These are phyloP conservation scores for Eupsilia transversa DNA, from an alignment of 2,888 invertebrate genomes.

Conservation along the genomic window DNA sequence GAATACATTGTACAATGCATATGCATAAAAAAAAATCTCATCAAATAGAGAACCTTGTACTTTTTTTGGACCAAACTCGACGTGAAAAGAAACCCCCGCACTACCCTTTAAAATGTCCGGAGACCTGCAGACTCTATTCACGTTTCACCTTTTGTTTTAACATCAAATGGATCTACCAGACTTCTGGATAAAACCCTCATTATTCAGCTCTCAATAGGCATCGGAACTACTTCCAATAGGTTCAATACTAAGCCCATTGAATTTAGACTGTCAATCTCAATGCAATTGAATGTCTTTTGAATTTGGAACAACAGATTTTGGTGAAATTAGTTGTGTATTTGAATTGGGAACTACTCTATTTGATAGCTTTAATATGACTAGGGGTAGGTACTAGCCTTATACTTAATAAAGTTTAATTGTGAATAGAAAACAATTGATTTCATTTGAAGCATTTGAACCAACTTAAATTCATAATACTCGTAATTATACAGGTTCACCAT, in stretches of 20 bases:
- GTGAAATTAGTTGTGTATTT: neutral
- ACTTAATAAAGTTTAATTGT: too few relatives aligned
- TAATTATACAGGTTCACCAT: too few relatives aligned
- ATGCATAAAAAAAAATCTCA: neutral
- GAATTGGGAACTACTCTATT: neutral
- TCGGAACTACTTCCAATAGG: constrained; percentile 8
- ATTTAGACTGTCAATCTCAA: neutral
- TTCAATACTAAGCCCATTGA: constrained; percentile 21
- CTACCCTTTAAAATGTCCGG: neutral
- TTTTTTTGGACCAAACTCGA: neutral
- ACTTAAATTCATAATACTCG: too few relatives aligned
- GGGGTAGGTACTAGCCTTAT: too few relatives aligned
- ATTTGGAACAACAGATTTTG: neutral
- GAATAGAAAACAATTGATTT: too few relatives aligned
- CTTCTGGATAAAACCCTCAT: constrained; percentile 14
- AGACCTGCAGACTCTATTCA: constrained; percentile 8
- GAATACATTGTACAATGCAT: neutral
- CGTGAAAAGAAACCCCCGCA: neutral
- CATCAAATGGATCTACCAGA: constrained; percentile 3
- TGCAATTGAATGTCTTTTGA: constrained; percentile 21
- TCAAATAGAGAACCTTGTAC: neutral
- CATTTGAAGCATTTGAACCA: too few relatives aligned
- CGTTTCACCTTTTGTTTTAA: constrained; percentile 29
- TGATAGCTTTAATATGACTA: neutral
- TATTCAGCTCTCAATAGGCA: constrained; percentile 27